Evolutionary conservation across 2,113 vertebrate genomes (phyloP).

Genomic region (Parus major): DNA sequence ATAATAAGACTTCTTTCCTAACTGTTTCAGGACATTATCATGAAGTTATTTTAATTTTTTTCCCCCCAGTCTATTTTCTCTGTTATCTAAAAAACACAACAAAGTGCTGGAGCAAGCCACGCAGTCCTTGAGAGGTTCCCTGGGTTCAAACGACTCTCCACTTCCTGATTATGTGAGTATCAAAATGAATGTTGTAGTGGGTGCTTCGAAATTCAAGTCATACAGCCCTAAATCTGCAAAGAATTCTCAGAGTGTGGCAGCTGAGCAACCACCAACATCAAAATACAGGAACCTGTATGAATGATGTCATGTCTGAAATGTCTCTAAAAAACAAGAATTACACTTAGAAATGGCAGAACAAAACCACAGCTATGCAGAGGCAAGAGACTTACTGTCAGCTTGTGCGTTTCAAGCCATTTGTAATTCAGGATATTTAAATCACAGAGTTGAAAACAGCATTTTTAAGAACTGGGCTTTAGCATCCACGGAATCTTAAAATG

Average conservation of each 20-base stretch:
- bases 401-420: neutral
- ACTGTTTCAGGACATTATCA: neutral
- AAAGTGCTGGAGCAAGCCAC: conserved; percentile 98
- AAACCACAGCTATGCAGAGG: conserved; percentile 23
- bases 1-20: neutral
- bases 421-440: neutral
- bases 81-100: conserved; percentile 99
- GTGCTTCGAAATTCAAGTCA: neutral
- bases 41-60: neutral
- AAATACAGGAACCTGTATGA: conserved; percentile 50
- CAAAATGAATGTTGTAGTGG: neutral
- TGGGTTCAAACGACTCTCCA: conserved; percentile 78
- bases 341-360: conserved; percentile 28
- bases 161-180: conserved; percentile 97
- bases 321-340: neutral
- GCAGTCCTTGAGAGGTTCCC: conserved; percentile 87
- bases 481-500: neutral
- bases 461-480: neutral
- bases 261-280: neutral
- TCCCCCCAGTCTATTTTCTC: conserved; percentile 86
- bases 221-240: neutral
- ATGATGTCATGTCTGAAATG: conserved; percentile 57
- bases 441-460: neutral
- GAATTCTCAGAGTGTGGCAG: neutral
- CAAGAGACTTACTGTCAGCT: neutral